phyloP scores from a whole-genome alignment of 2,113 vertebrate species.

The Cynoglossus semilaevis region DNA sequence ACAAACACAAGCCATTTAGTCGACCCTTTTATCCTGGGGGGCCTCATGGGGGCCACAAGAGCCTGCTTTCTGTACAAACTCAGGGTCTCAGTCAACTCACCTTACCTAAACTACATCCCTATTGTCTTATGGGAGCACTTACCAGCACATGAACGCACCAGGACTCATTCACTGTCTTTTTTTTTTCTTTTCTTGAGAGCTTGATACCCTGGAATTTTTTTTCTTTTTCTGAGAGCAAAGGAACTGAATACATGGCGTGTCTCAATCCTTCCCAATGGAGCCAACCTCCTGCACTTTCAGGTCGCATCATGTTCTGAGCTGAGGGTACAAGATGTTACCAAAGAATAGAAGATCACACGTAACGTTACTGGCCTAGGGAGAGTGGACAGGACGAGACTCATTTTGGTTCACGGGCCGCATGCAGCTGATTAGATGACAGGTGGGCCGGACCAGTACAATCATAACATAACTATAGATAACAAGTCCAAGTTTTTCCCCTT shows the following conservation, averaged over 20 bases:
- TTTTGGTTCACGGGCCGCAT: too few species aligned
- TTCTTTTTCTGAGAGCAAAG: constrained; percentile 23
- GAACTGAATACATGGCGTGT: constrained; percentile 44
- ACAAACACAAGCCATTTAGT: constrained; percentile 23
- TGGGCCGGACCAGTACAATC: too few species aligned
- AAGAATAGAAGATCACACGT: constrained; percentile 29
- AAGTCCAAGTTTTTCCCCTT: too few species aligned
- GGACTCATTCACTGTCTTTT: constrained; percentile 39
- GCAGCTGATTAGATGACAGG: too few species aligned
- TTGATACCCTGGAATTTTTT: constrained; percentile 18
- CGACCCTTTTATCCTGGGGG: constrained; percentile 29
- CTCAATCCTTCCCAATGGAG: constrained; percentile 40
- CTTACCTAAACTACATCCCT: constrained; percentile 31
- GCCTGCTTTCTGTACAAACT: constrained; percentile 18
- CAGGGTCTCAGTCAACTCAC: constrained; percentile 9
- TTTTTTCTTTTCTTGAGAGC: constrained; percentile 13
- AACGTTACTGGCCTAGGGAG: constrained; percentile 15
- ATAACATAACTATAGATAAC: too few species aligned
- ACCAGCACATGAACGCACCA: constrained; percentile 40
- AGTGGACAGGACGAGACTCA: constrained; percentile 8
- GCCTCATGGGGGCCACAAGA: constrained; percentile 20
- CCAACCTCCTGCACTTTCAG: constrained; percentile 42
- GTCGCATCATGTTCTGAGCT: constrained; percentile 54
- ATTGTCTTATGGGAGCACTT: constrained; percentile 50
- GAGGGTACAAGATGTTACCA: constrained; percentile 53